These are phyloP conservation scores for Alauda arvensis DNA, from an alignment of 2,797 vertebrate species.

Conservation along the genomic window DNA sequence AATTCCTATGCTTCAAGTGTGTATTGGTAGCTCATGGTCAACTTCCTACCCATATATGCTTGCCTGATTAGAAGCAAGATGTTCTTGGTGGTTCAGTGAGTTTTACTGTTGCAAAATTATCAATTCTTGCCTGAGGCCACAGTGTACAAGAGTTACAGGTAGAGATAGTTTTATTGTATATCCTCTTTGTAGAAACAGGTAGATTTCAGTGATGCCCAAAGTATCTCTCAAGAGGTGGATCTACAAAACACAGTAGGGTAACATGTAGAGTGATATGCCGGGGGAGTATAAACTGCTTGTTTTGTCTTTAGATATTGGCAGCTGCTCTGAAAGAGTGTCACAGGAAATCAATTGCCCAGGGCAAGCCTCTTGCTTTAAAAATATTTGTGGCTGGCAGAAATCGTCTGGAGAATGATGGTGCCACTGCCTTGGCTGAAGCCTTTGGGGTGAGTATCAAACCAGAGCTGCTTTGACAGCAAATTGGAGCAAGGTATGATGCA, in stretches of 20 bases:
- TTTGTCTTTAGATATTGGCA: constrained; percentile 84
- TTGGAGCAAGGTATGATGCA: background rate
- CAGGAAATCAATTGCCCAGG: constrained; percentile 78
- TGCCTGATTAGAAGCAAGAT: background rate
- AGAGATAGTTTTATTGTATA: background rate
- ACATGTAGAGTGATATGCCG: background rate
- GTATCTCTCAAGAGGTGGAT: background rate
- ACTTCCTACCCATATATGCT: background rate
- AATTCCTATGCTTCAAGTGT: background rate
- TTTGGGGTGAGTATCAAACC: constrained; percentile 82
- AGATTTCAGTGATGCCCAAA: background rate
- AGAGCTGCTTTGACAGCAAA: background rate
- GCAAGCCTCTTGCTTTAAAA: constrained; percentile 84
- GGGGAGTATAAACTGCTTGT: background rate
- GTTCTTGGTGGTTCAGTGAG: background rate
- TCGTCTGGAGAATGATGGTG: constrained; percentile 94
- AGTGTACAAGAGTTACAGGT: background rate
- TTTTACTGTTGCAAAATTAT: background rate
- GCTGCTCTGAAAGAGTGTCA: constrained; percentile 85
- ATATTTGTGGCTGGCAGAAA: constrained; percentile 95
- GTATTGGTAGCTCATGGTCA: background rate
- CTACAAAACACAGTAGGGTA: background rate
- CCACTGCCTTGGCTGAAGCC: constrained; percentile 90
- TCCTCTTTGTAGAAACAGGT: background rate
- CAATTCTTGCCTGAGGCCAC: background rate